Percentiles rank a stretch among this genome's conserved stretches.
phyloP scores from a whole-genome alignment of 1,140 invertebrate genomes.

The Hylaeus anthracinus region DNA sequence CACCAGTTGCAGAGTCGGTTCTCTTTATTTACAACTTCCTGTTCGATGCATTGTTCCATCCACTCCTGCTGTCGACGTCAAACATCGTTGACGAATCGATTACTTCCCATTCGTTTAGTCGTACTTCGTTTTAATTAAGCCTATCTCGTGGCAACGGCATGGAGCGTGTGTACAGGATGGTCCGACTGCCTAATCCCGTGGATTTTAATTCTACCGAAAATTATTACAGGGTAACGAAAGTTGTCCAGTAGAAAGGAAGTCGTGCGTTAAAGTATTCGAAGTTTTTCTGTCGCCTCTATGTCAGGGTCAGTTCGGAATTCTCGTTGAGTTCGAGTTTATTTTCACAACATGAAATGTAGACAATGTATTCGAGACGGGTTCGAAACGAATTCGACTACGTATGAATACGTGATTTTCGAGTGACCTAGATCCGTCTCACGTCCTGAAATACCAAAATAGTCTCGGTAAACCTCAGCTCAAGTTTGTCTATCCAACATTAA shows the following conservation, averaged over 20 bases:
- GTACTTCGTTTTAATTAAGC: conserved; percentile 43
- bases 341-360: neutral
- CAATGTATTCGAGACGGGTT: neutral
- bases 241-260: neutral
- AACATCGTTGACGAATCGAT: conserved; percentile 42
- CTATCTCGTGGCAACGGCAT: conserved; percentile 13
- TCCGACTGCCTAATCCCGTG: neutral
- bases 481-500: no score
- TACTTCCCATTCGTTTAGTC: conserved; percentile 33
- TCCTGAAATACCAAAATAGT: no score
- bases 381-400: neutral
- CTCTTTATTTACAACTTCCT: neutral
- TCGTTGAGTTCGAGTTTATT: neutral
- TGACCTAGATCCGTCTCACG: neutral
- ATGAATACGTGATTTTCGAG: neutral
- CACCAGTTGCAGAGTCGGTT: neutral
- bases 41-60: neutral
- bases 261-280: no score
- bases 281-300: neutral
- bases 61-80: neutral
- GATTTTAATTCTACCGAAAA: neutral
- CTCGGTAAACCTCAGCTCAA: no score
- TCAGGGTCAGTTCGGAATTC: neutral
- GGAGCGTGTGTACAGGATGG: neutral
- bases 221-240: neutral